Conservation (phyloP, 2,888 invertebrate species). For the Mantis religiosa region DNA sequence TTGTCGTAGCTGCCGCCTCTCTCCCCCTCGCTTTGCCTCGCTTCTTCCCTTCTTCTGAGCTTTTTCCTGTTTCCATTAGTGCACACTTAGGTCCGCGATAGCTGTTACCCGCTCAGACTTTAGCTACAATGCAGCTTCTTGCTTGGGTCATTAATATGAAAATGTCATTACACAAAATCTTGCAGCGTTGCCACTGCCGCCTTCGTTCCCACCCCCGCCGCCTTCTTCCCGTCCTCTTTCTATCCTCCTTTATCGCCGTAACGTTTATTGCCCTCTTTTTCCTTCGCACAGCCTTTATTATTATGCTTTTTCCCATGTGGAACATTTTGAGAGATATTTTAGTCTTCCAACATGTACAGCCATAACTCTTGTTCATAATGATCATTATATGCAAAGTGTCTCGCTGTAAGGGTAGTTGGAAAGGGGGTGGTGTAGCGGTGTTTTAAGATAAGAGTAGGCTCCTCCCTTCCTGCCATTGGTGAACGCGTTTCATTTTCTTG, state of each 20-base stretch:
- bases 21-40: neutral
- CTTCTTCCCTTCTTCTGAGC: neutral
- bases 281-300: constrained; percentile 17
- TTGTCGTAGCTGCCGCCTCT: neutral
- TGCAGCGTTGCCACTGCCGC: neutral
- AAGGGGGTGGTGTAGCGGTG: constrained; percentile 7
- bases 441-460: constrained; percentile 12
- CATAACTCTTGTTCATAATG: constrained; percentile 11
- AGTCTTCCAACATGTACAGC: constrained; percentile 7
- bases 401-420: constrained; percentile 5
- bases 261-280: constrained; percentile 26
- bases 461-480: constrained; percentile 2
- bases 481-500: constrained; percentile 18
- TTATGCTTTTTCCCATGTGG: constrained; percentile 28
- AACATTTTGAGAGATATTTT: constrained; percentile 27
- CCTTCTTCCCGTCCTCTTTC: constrained; percentile 1
- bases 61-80: neutral
- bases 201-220: neutral
- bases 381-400: constrained; percentile 19
- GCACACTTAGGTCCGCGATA: neutral
- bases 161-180: constrained; percentile 26
- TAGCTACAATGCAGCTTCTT: constrained; percentile 15
- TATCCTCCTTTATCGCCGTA: constrained; percentile 15
- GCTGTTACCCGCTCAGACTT: neutral
- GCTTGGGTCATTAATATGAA: constrained; percentile 23